phyloP scores from a whole-genome alignment of 2,113 vertebrate species.

The Mirza zaza region DNA sequence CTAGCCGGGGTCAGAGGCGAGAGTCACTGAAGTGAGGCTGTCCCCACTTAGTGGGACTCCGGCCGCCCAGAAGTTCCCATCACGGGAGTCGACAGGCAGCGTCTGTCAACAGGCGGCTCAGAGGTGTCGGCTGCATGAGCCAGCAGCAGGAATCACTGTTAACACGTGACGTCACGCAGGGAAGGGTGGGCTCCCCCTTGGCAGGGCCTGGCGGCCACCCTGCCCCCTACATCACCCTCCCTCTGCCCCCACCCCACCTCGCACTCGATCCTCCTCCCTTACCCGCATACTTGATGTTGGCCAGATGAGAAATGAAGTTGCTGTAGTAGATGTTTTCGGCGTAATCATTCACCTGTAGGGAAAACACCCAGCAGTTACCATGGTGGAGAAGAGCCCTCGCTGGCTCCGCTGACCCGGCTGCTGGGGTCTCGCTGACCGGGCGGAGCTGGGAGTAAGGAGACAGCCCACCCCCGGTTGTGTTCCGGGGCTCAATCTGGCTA shows the following conservation, averaged over 20 bases:
- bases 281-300: constrained; percentile 90
- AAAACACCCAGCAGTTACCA: not conserved
- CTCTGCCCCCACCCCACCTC: rapidly evolving
- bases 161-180: not conserved
- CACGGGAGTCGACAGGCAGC: not conserved
- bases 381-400: not conserved
- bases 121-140: not conserved
- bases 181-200: not conserved
- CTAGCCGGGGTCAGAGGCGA: not conserved
- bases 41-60: not conserved
- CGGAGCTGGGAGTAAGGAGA: not conserved
- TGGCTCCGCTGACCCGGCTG: rapidly evolving
- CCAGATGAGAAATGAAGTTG: constrained; percentile 89
- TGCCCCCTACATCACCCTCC: rapidly evolving
- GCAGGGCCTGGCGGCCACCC: not conserved
- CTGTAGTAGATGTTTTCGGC: constrained; percentile 95
- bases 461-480: rapidly evolving
- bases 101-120: not conserved
- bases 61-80: too few relatives aligned
- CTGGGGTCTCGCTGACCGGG: rapidly evolving
- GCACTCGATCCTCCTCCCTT: not conserved
- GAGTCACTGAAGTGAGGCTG: not conserved
- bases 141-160: not conserved
- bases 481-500: rapidly evolving
- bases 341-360: constrained; percentile 85